Percentiles rank a stretch among this genome's conserved stretches.
Conservation (phyloP, 2,888 invertebrate species). For the Nymphalis c-album region DNA sequence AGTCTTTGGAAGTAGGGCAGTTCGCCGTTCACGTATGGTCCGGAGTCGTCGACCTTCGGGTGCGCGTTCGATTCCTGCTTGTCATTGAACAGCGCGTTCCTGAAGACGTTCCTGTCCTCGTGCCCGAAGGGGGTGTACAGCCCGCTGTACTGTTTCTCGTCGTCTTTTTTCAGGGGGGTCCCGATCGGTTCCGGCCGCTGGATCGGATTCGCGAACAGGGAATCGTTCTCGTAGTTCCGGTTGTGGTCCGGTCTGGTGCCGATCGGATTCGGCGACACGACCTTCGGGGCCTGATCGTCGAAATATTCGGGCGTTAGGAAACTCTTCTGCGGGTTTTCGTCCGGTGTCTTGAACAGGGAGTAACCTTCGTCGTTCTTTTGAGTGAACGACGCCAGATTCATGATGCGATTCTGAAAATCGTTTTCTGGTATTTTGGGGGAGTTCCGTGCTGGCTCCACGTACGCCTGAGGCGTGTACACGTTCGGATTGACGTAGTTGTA, state of each 20-base stretch:
- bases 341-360: conserved; percentile 65
- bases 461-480: conserved; percentile 45
- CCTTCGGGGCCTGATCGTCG: conserved; percentile 58
- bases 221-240: conserved; percentile 56
- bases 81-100: conserved; percentile 69
- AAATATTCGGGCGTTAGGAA: conserved; percentile 65
- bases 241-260: conserved; percentile 62
- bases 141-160: conserved; percentile 44
- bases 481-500: conserved; percentile 65
- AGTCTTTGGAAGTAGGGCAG: conserved; percentile 73
- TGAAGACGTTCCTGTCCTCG: conserved; percentile 67
- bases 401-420: conserved; percentile 63
- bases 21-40: conserved; percentile 58
- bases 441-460: conserved; percentile 41
- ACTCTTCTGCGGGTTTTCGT: conserved; percentile 58
- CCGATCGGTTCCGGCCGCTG: conserved; percentile 65
- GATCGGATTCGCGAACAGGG: conserved; percentile 61
- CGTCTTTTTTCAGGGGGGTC: conserved; percentile 53
- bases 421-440: conserved; percentile 53
- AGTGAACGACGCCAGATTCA: conserved; percentile 73
- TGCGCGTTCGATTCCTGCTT: conserved; percentile 46
- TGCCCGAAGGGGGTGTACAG: conserved; percentile 73
- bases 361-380: conserved; percentile 76
- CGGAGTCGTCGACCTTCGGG: conserved; percentile 44
- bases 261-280: conserved; percentile 71